Evolutionary conservation across 2,888 invertebrate species (phyloP), one percentile per base, ranked within the genome.

Genomic region (Campopleginae sp.): DNA sequence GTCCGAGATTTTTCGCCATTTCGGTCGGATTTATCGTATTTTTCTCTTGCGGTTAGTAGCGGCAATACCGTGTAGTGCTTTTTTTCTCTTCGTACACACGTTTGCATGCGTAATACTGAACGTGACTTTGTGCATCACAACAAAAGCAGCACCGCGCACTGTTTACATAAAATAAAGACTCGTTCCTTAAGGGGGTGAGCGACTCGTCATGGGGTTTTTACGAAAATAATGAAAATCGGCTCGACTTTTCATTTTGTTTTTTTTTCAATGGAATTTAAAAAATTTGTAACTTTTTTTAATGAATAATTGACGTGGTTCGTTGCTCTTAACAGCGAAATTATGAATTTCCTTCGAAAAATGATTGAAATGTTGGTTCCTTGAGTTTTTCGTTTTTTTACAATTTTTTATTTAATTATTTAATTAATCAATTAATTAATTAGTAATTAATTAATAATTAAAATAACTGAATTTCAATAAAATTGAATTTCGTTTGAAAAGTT

Each of bases 41-140:
- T 72, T 42, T 19, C n/a, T 65, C 76, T 66, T 66, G 68, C 54
- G 46, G 27, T 75, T 38, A 61, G 74, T 63, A 72, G 38, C 70
- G 27, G 65, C 42, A 70, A 77, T 77, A 54, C 58, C 58, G 7
- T 58, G 42, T 66, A 66, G 79, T 85, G 71, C 76, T 78, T 63
- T 54, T 58, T 79, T 80, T 42, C 51, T 66, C 42, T 42, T 38
- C 51, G 71, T 82, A 83, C 72, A 82, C 85, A 82, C 65, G n/a
- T 83, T 84, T 51, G 77, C 77, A 83, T 85, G 87, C 76, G 82
- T 87, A 88, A 87, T 88, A 88, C 86, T 88, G 87, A 85, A 86
- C 74, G 77, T 86, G 85, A 83, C 46, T 87, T 86, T 87, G 86
- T 87, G 86, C 87, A 81, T 86, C 84, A 74, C 80, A 84, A 84